Conservation (phyloP, 1,140 invertebrate species). For the Euura saliciscinereae region DNA sequence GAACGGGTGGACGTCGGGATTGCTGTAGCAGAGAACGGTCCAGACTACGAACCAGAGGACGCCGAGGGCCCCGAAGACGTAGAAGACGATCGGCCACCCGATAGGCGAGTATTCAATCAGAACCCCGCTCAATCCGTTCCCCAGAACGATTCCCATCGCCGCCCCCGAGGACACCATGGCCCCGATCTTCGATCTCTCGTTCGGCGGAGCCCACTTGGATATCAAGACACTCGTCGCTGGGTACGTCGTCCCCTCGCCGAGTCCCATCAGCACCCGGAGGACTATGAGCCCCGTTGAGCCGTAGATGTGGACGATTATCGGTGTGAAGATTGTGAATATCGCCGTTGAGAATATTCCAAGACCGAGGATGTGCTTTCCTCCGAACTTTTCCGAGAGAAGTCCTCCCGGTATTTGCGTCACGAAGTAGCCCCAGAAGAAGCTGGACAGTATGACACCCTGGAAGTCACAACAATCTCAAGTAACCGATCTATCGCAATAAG, state of each 20-base stretch:
- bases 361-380: conserved; percentile 62
- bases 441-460: conserved; percentile 57
- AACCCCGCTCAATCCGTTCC: conserved; percentile 37
- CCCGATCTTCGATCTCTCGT: conserved; percentile 71
- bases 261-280: conserved; percentile 69
- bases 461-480: conserved; percentile 26
- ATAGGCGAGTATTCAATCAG: conserved; percentile 61
- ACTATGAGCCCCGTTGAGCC: conserved; percentile 65
- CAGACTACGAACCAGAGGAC: conserved; percentile 74
- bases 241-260: conserved; percentile 76
- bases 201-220: conserved; percentile 72
- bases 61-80: conserved; percentile 38
- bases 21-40: conserved; percentile 71
- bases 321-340: conserved; percentile 73
- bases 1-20: conserved; percentile 78
- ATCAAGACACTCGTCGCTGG: conserved; percentile 72
- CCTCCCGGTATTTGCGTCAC: conserved; percentile 30
- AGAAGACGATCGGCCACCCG: no score
- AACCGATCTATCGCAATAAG: no score
- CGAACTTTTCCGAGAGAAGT: conserved; percentile 50
- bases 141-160: conserved; percentile 44
- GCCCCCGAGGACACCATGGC: conserved; percentile 72
- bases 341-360: conserved; percentile 59
- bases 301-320: conserved; percentile 61
- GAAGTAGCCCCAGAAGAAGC: conserved; percentile 50